Evolutionary conservation across 2,113 vertebrate species (phyloP), one percentile per base, ranked within the genome.

Genomic region (Taxidea taxus): DNA sequence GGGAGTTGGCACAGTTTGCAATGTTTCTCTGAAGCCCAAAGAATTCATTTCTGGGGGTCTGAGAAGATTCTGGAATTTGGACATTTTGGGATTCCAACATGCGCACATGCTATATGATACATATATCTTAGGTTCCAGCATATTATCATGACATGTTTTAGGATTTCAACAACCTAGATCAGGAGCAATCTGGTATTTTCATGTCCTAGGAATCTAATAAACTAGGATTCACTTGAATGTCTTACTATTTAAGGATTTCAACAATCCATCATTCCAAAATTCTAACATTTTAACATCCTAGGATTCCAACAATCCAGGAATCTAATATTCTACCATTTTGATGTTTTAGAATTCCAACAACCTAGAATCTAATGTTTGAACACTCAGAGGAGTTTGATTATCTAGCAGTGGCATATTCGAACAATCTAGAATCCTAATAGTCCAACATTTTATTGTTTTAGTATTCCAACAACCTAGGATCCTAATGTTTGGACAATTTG

Each of bases 11-110:
- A 42, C 27, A 60, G 56, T 64, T 92, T 56, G n/a, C 31, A 1
- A 8, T 15, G n/a, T 80, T 89, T 95, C 82, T 91, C 87, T 70
- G n/a, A 90, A 85, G 70, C 80, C 74, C 68, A 39, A 66, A 94
- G 49, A 70, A 84, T 87, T 83, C 44, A 92, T 85, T 94, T 87
- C 70, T 42, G 92, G 75, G 44, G 58, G 20, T 37, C 83, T 81
- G 85, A 81, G 58, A 94, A 94, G 95, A 93, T 88, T 56, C 90
- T 90, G 62, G 82, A 83, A 80, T 74, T 72, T 80, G 60, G 49
- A n/a, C 91, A 78, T 87, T 89, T 82, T 13, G 83, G 37, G 47
- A 83, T 87, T 64, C 87, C 18, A 84, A 42, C 23, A 81, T 64
- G 84, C 42, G 82, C 64, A 39, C 54, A 34, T 64, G 84, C 49